Percentiles rank a stretch among this genome's conserved stretches.
phyloP scores from a whole-genome alignment of 2,888 invertebrate genomes.

The Drosophila koepferae region DNA sequence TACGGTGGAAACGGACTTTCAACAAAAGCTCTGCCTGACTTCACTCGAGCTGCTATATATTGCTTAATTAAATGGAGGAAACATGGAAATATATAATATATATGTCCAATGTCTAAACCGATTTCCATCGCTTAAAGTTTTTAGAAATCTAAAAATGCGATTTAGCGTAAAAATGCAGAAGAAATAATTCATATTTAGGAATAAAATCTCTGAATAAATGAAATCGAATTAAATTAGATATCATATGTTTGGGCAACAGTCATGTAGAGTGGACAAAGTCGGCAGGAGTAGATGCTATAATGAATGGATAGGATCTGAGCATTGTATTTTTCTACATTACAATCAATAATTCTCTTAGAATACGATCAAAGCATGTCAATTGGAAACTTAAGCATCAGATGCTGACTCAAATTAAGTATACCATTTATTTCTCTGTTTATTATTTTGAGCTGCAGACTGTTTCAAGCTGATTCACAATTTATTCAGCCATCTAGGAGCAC shows the following conservation, averaged over 20 bases:
- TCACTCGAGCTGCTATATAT: slow-evolving; percentile 13
- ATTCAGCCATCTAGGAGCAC: background rate
- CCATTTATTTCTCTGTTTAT: background rate
- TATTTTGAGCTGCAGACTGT: background rate
- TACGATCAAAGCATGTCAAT: background rate
- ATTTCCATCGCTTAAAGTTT: background rate
- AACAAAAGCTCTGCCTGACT: slow-evolving; percentile 18
- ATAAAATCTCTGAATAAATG: background rate
- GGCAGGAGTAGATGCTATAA: background rate
- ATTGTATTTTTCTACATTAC: background rate
- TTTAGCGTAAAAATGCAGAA: background rate
- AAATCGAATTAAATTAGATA: background rate
- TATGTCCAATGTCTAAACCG: background rate
- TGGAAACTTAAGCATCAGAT: background rate
- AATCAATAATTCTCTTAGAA: background rate
- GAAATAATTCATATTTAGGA: background rate
- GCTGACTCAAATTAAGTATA: background rate
- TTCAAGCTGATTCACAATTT: background rate
- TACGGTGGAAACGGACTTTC: slow-evolving; percentile 16
- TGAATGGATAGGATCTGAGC: background rate
- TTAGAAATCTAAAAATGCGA: background rate
- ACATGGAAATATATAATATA: slow-evolving; percentile 1
- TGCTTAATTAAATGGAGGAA: slow-evolving; percentile 5
- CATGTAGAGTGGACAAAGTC: too few species aligned
- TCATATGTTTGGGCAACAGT: background rate